These are phyloP conservation scores for Trichomalopsis sarcophagae DNA, from an alignment of 1,140 invertebrate genomes.

Conservation along the genomic window DNA sequence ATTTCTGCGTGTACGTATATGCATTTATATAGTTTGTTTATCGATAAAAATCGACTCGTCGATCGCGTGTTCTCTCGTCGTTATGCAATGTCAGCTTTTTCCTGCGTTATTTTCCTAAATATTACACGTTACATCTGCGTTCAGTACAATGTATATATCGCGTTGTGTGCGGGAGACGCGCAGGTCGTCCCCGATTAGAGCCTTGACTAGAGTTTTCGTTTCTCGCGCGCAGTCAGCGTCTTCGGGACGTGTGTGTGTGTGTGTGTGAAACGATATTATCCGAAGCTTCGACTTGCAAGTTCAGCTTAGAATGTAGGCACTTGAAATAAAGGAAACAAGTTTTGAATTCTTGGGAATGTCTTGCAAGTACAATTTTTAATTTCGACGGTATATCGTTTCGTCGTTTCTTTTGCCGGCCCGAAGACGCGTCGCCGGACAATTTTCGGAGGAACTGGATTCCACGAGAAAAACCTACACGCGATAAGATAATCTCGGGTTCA, in stretches of 20 bases:
- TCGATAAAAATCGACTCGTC: background rate
- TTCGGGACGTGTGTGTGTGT: background rate
- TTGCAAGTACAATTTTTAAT: background rate
- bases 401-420: background rate
- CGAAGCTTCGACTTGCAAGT: too few relatives aligned
- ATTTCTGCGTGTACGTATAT: background rate
- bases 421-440: background rate
- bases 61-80: background rate
- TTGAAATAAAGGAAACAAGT: background rate
- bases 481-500: background rate
- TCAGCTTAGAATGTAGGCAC: background rate
- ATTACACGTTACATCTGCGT: background rate
- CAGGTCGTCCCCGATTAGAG: background rate
- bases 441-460: background rate
- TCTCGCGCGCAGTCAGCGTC: background rate
- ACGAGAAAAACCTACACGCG: background rate
- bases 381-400: background rate
- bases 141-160: background rate
- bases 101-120: background rate
- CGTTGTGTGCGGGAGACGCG: background rate
- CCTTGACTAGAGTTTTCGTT: slow-evolving; percentile 11
- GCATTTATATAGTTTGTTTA: background rate
- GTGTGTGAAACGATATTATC: too few relatives aligned
- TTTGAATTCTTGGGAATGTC: too few relatives aligned
- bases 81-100: background rate